Evolutionary conservation across 2,113 vertebrate species (phyloP), one percentile per base, ranked within the genome.

Genomic region (Psophia crepitans): DNA sequence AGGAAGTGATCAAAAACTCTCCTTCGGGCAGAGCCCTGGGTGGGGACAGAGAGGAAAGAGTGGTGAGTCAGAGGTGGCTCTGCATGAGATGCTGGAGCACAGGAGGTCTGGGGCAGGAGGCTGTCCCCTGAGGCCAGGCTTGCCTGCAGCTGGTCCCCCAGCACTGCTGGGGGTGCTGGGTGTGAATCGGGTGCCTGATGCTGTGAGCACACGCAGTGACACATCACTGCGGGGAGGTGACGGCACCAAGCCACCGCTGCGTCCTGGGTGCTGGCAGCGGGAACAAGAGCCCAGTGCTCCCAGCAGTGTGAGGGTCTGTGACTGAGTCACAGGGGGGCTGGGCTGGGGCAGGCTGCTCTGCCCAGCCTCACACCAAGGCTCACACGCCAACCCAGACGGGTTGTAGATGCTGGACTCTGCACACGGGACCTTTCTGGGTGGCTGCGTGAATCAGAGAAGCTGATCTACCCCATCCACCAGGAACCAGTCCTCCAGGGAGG

Each of bases 331-430:
- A 58, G 32, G 15, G 26, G 17, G 69, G 21, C 44, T 37, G 32
- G n/a, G 37, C 68, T 81, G 32, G 28, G 37, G 14, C 30, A 66
- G 51, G 49, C 27, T 82, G 21, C 17, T 77, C 39, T 70, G 58
- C 33, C 6, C 41, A 65, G 27, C 33, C 75, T 68, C 32, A 35
- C 0, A 2, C 7, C 6, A 8, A 33, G 37, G 26, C 15, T 88
- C 46, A 33, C 35, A 12, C 3, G 0, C 51, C 24, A 21, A 0
- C 8, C 19, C 15, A 8, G 9, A 4, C 26, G 18, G 7, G 5
- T 30, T 76, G 12, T 33, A 71, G 22, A 26, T 84, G 43, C 71
- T 69, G 53, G 49, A 19, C 32, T 64, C 71, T 41, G 37, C 43
- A n/a, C 22, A 18, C 26, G 35, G 37, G 14, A 46, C 39, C 43